These are phyloP conservation scores for Branchellion lobata DNA, from an alignment of 2,888 invertebrate genomes.

Conservation along the genomic window DNA sequence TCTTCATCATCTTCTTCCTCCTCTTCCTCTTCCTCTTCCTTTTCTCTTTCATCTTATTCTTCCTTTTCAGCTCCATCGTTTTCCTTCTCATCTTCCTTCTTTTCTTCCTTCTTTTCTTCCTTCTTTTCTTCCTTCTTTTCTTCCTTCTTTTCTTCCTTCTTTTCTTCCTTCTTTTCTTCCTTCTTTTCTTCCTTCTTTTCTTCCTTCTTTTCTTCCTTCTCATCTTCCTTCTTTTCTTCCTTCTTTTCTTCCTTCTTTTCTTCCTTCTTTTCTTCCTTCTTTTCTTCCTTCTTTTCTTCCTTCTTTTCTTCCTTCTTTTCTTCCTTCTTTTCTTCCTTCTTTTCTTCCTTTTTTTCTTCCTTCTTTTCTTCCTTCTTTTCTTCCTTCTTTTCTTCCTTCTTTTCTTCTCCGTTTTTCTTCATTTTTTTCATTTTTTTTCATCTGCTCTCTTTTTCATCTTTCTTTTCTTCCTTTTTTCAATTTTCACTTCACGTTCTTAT, in stretches of 20 bases:
- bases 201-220: background rate
- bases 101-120: background rate
- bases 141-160: background rate
- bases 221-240: constrained; percentile 10
- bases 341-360: constrained; percentile 1
- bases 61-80: background rate
- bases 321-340: background rate
- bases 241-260: background rate
- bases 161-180: background rate
- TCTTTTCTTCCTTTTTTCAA: background rate
- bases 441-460: background rate
- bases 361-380: background rate
- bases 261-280: background rate
- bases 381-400: background rate
- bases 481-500: background rate
- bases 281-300: background rate
- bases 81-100: constrained; percentile 16
- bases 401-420: constrained; percentile 6
- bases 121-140: background rate
- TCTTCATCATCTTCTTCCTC: constrained; percentile 28
- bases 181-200: background rate
- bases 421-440: background rate
- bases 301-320: background rate
- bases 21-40: constrained; percentile 13
- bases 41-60: background rate